Percentiles rank a stretch among this genome's conserved stretches.
Conservation (phyloP, 2,113 vertebrate genomes). For the Pseudopodoces humilis region DNA sequence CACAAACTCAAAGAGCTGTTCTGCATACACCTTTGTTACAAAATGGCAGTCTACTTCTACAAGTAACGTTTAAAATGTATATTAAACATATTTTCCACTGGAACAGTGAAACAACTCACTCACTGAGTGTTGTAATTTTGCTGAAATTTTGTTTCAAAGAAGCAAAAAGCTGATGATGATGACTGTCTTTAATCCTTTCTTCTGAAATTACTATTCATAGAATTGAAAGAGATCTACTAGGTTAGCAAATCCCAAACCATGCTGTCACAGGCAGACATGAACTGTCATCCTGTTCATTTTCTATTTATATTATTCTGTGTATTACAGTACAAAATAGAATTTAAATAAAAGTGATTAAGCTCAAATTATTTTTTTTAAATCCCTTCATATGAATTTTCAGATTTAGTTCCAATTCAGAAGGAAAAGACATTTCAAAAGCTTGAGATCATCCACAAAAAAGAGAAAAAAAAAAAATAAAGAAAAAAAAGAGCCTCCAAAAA, state of each 20-base stretch:
- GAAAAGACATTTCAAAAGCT: conserved; percentile 19
- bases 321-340: conserved; percentile 5
- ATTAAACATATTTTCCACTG: background rate
- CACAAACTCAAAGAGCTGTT: background rate
- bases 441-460: background rate
- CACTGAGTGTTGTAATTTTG: conserved; percentile 8
- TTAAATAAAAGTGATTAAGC: conserved; percentile 38
- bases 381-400: background rate
- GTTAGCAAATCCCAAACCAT: conserved; percentile 53
- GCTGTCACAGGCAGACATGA: conserved; percentile 40
- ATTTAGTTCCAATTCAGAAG: conserved; percentile 32
- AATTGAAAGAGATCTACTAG: conserved; percentile 62
- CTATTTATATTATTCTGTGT: conserved; percentile 43
- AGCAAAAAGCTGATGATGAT: conserved; percentile 31
- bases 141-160: conserved; percentile 39
- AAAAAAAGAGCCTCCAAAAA: background rate
- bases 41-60: background rate
- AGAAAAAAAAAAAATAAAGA: background rate
- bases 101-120: background rate
- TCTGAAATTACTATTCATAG: conserved; percentile 52
- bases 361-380: background rate
- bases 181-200: conserved; percentile 55
- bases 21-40: background rate
- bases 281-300: conserved; percentile 34
- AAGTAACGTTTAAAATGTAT: background rate